Base-by-base conservation (phyloP, 2,797 vertebrate species). In the Premnoplex brunnescens region DNA sequence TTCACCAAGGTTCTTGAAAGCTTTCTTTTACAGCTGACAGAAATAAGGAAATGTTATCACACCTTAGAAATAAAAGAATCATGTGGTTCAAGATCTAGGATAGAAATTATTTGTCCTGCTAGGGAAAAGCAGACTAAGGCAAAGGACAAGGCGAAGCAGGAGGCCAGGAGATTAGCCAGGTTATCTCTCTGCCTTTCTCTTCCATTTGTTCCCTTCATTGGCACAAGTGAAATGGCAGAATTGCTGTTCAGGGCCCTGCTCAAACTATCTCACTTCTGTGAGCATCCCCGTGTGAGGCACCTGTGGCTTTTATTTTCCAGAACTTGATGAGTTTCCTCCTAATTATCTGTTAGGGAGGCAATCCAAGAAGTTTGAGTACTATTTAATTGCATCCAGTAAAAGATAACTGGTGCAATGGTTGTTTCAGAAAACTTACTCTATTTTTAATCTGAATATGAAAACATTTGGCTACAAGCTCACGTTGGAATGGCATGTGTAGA, bases 1-100 rank as follows among this genome's bases (percentile, higher is more conserved):
- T 93, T 96, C 73, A 79, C 74, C 52, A 62, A 85, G 76, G 32
- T 83, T 54, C 68, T 91, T 82, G 77, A 88, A 91, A 82, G 52
- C 71, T 91, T 92, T 88, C 52, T 72, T 95, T 88, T 90, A 48
- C 75, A 90, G 17, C 49, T 77, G 49, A 21, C 46, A 79, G 48
- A 54, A 92, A 54, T 78, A 88, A 66, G 43, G n/a, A 72, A 94
- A 86, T 64, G 14, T 72, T 81, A 54, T 71, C 59, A 68, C 71
- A 89, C 51, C 46, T 83, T 43, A 91, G 64, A 85, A 95, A 82
- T 58, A 69, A 81, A 96, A 76, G 12, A 84, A 84, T 52, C 46
- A 49, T 6, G 20, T 59, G 18, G 26, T 71, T 90, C 74, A 89
- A 52, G 36, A 55, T 16, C 12, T 46, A 86, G 69, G 16, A 69